Conservation (phyloP, 2,113 vertebrate genomes). For the Antennarius striatus region DNA sequence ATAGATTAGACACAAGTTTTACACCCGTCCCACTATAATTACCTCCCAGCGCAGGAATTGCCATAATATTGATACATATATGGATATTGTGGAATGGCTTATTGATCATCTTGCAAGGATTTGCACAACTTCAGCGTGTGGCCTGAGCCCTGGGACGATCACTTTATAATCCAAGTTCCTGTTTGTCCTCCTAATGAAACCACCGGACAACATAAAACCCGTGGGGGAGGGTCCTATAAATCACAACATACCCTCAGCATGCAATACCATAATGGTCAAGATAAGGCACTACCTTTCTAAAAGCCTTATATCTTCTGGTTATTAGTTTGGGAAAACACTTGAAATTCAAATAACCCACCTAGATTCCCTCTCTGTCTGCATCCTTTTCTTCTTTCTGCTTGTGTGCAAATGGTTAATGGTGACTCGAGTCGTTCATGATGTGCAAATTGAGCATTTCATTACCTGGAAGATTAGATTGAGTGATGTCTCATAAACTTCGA, state of each 20-base stretch:
- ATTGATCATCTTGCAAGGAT: conserved; percentile 52
- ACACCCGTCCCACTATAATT: conserved; percentile 46
- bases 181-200: conserved; percentile 35
- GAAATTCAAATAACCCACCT: neutral
- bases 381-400: no score
- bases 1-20: conserved; percentile 40
- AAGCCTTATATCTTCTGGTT: neutral
- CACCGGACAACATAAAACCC: conserved; percentile 10
- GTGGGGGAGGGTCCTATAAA: neutral
- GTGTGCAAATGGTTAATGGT: no score
- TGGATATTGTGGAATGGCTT: conserved; percentile 46
- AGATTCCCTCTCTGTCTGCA: no score
- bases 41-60: conserved; percentile 42
- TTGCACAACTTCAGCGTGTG: conserved; percentile 28
- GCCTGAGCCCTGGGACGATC: conserved; percentile 13
- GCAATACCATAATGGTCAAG: conserved; percentile 6
- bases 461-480: no score
- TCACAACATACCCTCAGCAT: conserved; percentile 7
- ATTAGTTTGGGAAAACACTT: neutral
- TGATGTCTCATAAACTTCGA: no score
- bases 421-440: no score
- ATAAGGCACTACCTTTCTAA: no score
- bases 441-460: no score
- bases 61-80: conserved; percentile 58
- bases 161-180: conserved; percentile 19